Conservation (phyloP, 37 sponge, comb jelly and placozoan species). For the Beroe ovata region DNA sequence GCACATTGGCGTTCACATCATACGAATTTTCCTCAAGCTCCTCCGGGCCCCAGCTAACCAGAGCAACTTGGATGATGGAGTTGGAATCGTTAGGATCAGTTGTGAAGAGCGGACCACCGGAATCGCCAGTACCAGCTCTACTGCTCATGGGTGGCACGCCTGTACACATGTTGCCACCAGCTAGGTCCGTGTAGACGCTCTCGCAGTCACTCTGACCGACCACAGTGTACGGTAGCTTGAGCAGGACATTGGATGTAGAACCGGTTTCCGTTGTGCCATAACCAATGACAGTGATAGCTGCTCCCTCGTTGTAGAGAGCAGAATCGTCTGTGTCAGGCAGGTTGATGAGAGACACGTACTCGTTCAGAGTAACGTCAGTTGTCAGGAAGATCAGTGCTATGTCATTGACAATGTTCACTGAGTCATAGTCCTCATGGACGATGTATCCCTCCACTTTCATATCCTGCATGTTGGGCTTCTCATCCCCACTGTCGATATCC, state of each 20-base stretch:
- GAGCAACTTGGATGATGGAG: neutral
- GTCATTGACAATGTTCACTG: neutral
- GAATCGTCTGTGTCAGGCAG: neutral
- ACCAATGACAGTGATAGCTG: slow-evolving; percentile 6
- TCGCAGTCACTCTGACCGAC: neutral
- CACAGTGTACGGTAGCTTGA: slow-evolving; percentile 11
- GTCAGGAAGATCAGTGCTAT: neutral
- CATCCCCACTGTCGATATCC: neutral
- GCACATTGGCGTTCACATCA: slow-evolving; percentile 40
- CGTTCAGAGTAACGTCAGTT: neutral
- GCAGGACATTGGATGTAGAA: neutral
- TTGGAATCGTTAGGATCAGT: neutral
- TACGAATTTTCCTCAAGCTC: slow-evolving; percentile 7
- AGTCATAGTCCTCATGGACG: neutral
- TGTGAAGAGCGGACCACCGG: slow-evolving; percentile 49
- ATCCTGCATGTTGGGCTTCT: neutral
- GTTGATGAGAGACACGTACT: neutral
- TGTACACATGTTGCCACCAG: slow-evolving; percentile 25
- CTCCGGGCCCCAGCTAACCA: slow-evolving; percentile 52
- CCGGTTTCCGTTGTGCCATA: slow-evolving; percentile 22
- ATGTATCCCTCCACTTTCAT: neutral
- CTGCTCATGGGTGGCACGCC: slow-evolving; percentile 34
- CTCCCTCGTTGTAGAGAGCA: neutral
- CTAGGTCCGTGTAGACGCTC: neutral
- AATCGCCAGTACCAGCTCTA: slow-evolving; percentile 29